A percentile compares a stretch with the other conserved stretches of the same genome.
Evolutionary conservation across 2,113 vertebrate species (phyloP).

Genomic region (chimpanzee (Pan troglodytes)): NHGRI_mPanTro3-v2.1_pri NC_072408.2:97516501-97517000

Average conservation of each 20-base stretch:
- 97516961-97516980: neutral
- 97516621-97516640: neutral
- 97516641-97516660: accelerated
- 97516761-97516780: neutral
- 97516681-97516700: neutral
- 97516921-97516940: neutral
- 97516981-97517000: neutral
- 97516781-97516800: neutral
- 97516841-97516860: neutral
- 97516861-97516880: neutral
- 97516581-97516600: neutral
- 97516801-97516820: neutral
- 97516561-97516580: neutral
- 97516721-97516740: neutral
- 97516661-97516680: neutral
- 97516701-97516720: neutral
- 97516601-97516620: neutral
- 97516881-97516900: neutral
- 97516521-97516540: neutral
- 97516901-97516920: neutral
- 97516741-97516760: too few relatives aligned
- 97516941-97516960: neutral
- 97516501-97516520: neutral
- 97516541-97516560: neutral
- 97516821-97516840: neutral